Evolutionary conservation across 2,113 vertebrate genomes (phyloP).

Genomic region (Hemiscyllium ocellatum): DNA sequence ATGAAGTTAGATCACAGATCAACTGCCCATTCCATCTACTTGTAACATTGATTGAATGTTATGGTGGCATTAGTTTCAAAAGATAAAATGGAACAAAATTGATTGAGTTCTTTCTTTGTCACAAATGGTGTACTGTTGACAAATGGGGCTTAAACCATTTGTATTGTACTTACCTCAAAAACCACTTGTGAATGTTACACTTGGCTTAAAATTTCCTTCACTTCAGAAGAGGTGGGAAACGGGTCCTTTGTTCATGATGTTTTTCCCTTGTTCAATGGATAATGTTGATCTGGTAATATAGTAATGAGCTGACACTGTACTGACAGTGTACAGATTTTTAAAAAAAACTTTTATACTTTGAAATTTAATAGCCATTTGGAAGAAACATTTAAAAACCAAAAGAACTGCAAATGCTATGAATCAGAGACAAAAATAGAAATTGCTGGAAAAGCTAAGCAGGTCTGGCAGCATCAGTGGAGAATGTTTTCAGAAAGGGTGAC

Average conservation of each 20-base stretch:
- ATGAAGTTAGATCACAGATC: not conserved
- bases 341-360: not conserved
- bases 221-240: not conserved
- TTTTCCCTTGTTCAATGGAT: not conserved
- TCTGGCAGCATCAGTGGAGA: too few species aligned
- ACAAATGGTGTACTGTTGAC: not conserved
- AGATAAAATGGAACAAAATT: not conserved
- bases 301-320: not conserved
- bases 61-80: not conserved
- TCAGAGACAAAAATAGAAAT: too few species aligned
- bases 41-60: not conserved
- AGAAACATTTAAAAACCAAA: not conserved
- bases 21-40: not conserved
- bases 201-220: not conserved
- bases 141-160: not conserved
- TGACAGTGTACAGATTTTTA: not conserved
- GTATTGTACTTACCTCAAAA: not conserved
- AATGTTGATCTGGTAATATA: not conserved
- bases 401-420: too few species aligned
- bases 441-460: too few species aligned
- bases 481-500: too few species aligned
- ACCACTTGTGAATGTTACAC: not conserved
- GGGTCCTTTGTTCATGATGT: not conserved
- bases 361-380: constrained; percentile 9
- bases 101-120: not conserved